These are phyloP conservation scores for Erythrocercus mccallii DNA, from an alignment of 2,113 vertebrate genomes.

Conservation along the genomic window DNA sequence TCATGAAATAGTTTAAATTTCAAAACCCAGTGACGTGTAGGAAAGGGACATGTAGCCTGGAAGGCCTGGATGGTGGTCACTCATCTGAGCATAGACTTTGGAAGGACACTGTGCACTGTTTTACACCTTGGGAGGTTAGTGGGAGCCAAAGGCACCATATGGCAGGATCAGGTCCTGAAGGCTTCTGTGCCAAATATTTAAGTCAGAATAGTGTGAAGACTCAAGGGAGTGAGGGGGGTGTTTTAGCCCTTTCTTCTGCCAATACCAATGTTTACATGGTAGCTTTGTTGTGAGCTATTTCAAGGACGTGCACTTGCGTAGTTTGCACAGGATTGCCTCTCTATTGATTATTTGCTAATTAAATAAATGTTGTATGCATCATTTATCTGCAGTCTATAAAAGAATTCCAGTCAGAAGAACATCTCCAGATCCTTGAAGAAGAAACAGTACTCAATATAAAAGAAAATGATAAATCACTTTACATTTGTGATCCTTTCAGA, in stretches of 20 bases:
- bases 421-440: conserved; percentile 85
- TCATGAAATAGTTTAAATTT: not conserved
- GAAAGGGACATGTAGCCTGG: not conserved
- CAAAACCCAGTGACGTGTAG: accelerated
- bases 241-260: not conserved
- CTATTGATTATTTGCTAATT: not conserved
- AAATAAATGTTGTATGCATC: not conserved
- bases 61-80: not conserved
- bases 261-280: accelerated
- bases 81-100: not conserved
- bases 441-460: conserved; percentile 77
- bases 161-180: not conserved
- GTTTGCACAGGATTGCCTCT: not conserved
- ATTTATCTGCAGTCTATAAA: conserved; percentile 83
- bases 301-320: not conserved
- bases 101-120: not conserved
- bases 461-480: conserved; percentile 90
- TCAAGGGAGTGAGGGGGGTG: not conserved
- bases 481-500: conserved; percentile 88
- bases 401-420: conserved; percentile 91
- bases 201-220: not conserved
- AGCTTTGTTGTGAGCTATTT: not conserved
- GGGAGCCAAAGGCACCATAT: not conserved
- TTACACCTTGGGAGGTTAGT: not conserved
- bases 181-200: not conserved